A percentile compares a stretch with the other conserved stretches of the same genome.
Conservation (phyloP, 2,888 invertebrate genomes). For the Elaeidobius kamerunicus region DNA sequence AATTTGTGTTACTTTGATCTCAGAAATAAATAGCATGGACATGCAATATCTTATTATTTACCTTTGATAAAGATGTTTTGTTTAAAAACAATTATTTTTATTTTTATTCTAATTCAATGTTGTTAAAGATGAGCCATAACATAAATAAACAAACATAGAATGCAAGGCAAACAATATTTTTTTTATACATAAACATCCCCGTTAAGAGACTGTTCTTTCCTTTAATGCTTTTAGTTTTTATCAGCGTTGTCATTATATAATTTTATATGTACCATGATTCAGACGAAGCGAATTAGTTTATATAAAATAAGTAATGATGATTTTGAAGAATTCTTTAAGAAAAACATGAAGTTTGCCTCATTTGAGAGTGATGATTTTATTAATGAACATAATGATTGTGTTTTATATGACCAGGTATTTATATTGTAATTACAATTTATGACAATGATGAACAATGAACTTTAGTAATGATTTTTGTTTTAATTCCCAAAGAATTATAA, state of each 20-base stretch:
- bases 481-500: too few species aligned
- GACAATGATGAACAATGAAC: too few species aligned
- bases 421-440: too few species aligned
- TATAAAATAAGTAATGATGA: constrained; percentile 12
- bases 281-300: not conserved
- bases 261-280: too few species aligned
- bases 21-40: too few species aligned
- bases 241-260: not conserved
- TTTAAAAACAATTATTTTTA: too few species aligned
- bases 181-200: not conserved
- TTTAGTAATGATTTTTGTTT: too few species aligned
- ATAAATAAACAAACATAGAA: not conserved
- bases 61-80: too few species aligned
- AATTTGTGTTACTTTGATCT: too few species aligned
- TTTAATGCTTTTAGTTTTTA: not conserved
- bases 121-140: not conserved
- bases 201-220: not conserved
- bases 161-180: not conserved
- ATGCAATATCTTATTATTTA: too few species aligned
- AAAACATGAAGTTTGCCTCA: not conserved
- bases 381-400: not conserved
- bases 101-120: not conserved
- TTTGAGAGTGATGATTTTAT: not conserved
- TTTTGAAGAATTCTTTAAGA: constrained; percentile 12
- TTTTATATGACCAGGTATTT: not conserved